Evolutionary conservation across 2,888 invertebrate genomes (phyloP), one percentile per base, ranked within the genome.

Genomic region (Vanessa cardui): DNA sequence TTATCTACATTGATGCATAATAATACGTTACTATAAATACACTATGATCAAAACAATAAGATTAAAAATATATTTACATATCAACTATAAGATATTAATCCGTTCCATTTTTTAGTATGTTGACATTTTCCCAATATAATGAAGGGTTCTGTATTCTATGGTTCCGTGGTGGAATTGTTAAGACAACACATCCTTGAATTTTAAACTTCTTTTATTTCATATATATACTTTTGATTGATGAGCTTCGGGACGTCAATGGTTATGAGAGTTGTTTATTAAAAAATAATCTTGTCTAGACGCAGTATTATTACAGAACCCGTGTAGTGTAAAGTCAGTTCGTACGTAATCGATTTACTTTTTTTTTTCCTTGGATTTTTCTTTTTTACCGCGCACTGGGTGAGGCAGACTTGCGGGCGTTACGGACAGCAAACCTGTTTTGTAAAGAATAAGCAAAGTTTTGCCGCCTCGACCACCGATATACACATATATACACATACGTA

Each of bases 371-470:
- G 75, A 73, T 66, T 77, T 74, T 79, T 81, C 82, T 86, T 84
- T 85, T 82, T 79, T 75, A 69, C 70, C 68, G 68, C 62, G 61
- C 59, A 67, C 69, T 81, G 83, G 85, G 81, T 79, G 81, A 83
- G 81, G 83, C 84, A 90, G 90, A 89, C 89, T 84, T 74, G 83
- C 89, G 88, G 90, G 88, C 90, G 86, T 83, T 88, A 80, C 83
- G 85, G 85, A 78, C 86, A 73, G 69, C 70, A 77, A 90, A 90
- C 90, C 86, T 74, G 89, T 90, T 87, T 78, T 76, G 72, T 77
- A 73, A 78, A 78, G 72, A 72, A 74, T 71, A 72, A 69, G 69
- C 76, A 50, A 70, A 75, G 78, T 77, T 73, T 77, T 80, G 80
- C 80, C 77, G 74, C 76, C 76, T 72, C 71, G 73, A 72, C 66